Conservation (phyloP, 1,140 invertebrate genomes). For the Telenomus remus region DNA sequence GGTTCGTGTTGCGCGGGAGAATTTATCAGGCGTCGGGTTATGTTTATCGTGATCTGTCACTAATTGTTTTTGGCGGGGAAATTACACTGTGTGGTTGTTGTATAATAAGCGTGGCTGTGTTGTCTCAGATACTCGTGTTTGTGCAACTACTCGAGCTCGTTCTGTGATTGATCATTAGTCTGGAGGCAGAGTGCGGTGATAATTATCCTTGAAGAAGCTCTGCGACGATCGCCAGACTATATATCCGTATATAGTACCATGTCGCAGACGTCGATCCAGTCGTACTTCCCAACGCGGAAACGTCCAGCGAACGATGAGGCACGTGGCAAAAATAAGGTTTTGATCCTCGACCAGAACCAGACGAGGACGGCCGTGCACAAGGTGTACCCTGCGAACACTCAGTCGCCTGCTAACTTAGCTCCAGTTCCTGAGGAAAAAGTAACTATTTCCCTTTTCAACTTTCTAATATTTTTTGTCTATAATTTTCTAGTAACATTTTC, state of each 20-base stretch:
- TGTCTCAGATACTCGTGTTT: neutral
- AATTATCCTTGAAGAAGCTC: neutral
- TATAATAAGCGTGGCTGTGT: neutral
- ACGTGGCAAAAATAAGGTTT: constrained; percentile 55
- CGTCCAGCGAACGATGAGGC: constrained; percentile 43
- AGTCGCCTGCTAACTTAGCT: constrained; percentile 12
- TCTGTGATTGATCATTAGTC: constrained; percentile 1
- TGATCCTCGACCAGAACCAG: constrained; percentile 49
- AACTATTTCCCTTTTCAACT: constrained; percentile 4
- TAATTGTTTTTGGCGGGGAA: neutral
- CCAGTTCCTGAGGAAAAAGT: constrained; percentile 33
- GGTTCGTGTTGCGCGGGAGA: neutral
- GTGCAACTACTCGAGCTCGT: neutral
- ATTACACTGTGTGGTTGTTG: too few species aligned
- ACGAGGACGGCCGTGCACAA: constrained; percentile 33
- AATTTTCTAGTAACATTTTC: constrained; percentile 19
- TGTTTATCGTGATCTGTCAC: neutral
- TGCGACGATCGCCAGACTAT: constrained; percentile 20
- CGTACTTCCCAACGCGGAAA: constrained; percentile 41
- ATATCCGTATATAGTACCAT: constrained; percentile 54
- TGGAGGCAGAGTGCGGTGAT: neutral
- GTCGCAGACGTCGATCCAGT: constrained; percentile 46
- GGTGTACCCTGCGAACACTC: constrained; percentile 4
- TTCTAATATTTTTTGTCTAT: neutral
- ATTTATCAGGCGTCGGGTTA: constrained; percentile 2